phyloP scores from a whole-genome alignment of 2,888 invertebrate genomes.

The Morpho deidamia region DNA sequence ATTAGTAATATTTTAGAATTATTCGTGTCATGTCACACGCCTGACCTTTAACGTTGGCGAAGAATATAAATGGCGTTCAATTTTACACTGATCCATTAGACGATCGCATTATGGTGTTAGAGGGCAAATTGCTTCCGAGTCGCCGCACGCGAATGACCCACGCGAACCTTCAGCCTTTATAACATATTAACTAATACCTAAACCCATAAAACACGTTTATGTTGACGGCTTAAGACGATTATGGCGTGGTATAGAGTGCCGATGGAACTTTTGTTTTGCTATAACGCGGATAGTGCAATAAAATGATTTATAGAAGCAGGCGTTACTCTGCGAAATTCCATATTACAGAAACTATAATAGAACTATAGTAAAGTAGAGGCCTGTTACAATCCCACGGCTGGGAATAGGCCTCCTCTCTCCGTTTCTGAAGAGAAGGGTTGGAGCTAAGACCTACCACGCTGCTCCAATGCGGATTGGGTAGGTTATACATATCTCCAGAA shows the following conservation, averaged over 20 bases:
- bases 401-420: no score
- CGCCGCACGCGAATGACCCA: constrained; percentile 33
- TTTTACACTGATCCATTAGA: constrained; percentile 30
- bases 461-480: no score
- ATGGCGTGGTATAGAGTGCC: constrained; percentile 12
- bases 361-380: no score
- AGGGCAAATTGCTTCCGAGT: constrained; percentile 35
- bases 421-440: no score
- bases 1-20: neutral
- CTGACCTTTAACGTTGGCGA: constrained; percentile 2
- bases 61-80: constrained; percentile 23
- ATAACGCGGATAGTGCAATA: neutral
- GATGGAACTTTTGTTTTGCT: constrained; percentile 8
- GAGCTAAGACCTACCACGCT: no score
- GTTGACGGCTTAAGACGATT: constrained; percentile 21
- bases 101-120: constrained; percentile 33
- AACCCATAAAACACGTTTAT: constrained; percentile 9
- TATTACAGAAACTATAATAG: no score
- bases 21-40: constrained; percentile 4
- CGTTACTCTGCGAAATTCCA: no score
- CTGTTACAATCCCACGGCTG: no score
- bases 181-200: constrained; percentile 29
- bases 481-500: no score
- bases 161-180: constrained; percentile 29
- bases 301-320: no score